A percentile compares a stretch with the other conserved stretches of the same genome.
phyloP scores from a whole-genome alignment of 2,113 vertebrate genomes.

The Eulemur rufifrons region DNA sequence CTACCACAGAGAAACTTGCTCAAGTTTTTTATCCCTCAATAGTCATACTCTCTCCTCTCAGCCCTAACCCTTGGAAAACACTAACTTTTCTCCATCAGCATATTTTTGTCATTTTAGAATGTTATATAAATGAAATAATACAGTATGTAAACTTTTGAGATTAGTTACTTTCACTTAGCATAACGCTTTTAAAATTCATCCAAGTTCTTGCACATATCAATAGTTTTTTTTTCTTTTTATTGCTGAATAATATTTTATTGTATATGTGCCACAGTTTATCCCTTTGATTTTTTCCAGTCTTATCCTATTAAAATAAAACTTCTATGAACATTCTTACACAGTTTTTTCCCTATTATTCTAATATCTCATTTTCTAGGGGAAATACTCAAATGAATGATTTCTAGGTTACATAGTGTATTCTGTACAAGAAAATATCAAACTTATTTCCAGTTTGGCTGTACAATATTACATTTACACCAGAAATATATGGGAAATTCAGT shows the following conservation, averaged over 20 bases:
- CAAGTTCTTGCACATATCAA: background rate
- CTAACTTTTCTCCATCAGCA: background rate
- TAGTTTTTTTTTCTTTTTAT: background rate
- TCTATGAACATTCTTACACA: background rate
- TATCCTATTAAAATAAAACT: background rate
- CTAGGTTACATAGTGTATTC: background rate
- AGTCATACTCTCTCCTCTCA: background rate
- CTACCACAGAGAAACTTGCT: background rate
- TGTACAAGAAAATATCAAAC: background rate
- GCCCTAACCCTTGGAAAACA: background rate
- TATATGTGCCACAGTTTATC: background rate
- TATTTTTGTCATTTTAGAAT: background rate
- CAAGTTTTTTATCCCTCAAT: background rate
- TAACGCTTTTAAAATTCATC: background rate
- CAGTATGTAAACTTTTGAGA: background rate
- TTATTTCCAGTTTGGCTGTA: background rate
- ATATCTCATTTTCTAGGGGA: background rate
- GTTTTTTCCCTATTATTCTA: background rate
- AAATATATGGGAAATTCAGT: background rate
- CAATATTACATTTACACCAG: background rate
- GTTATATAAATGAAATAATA: background rate
- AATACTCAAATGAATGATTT: background rate
- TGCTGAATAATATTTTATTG: background rate
- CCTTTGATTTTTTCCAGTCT: background rate
- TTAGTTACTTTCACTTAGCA: background rate